Evolutionary conservation across 2,888 invertebrate genomes (phyloP).

Genomic region (Bellardia pandia): DNA sequence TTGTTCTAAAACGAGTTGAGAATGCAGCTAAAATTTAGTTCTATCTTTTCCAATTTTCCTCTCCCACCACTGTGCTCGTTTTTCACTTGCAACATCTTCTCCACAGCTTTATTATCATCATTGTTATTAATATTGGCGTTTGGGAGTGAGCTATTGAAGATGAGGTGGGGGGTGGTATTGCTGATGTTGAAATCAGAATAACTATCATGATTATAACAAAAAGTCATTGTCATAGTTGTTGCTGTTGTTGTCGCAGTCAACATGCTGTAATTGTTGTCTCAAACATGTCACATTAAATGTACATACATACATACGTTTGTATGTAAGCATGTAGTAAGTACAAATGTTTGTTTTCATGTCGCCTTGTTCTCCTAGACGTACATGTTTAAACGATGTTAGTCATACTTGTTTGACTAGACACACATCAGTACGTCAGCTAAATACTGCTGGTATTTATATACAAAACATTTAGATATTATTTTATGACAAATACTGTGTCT

Average conservation of each 20-base stretch:
- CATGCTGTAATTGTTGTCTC: slow-evolving; percentile 45
- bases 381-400: slow-evolving; percentile 52
- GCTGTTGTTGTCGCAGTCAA: slow-evolving; percentile 32
- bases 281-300: slow-evolving; percentile 44
- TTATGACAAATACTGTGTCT: slow-evolving; percentile 34
- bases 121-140: not conserved
- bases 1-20: too few relatives aligned
- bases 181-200: slow-evolving; percentile 1
- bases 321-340: too few relatives aligned
- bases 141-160: not conserved
- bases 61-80: not conserved
- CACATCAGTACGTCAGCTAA: slow-evolving; percentile 30
- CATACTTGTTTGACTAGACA: slow-evolving; percentile 40
- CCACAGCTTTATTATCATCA: slow-evolving; percentile 7
- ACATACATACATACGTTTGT: not conserved
- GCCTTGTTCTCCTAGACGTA: slow-evolving; percentile 29
- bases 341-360: slow-evolving; percentile 12
- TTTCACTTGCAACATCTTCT: not conserved
- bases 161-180: not conserved
- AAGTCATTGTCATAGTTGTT: slow-evolving; percentile 58
- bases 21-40: too few relatives aligned
- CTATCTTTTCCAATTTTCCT: too few relatives aligned
- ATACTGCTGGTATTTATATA: slow-evolving; percentile 39
- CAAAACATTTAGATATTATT: slow-evolving; percentile 48
- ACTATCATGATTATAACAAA: slow-evolving; percentile 46